phyloP scores from a whole-genome alignment of 2,888 invertebrate species.

The Xylocampa areola region DNA sequence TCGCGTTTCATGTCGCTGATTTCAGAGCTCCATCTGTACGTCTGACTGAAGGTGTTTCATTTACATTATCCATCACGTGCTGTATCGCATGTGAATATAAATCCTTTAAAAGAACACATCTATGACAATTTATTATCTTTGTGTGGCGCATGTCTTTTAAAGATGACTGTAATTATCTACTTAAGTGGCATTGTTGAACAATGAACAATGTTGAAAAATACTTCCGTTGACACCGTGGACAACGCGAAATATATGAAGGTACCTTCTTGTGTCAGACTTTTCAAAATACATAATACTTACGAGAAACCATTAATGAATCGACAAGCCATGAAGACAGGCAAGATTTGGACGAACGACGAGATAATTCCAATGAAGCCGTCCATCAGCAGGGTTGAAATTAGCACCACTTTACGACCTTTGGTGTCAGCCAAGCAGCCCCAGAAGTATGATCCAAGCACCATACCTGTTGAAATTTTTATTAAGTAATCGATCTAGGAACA shows the following conservation, averaged over 20 bases:
- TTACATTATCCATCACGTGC: constrained; percentile 67
- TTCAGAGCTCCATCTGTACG: constrained; percentile 17
- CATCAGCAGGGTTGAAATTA: constrained; percentile 93
- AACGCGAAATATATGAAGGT: no score
- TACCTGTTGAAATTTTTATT: constrained; percentile 91
- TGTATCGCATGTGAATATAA: constrained; percentile 42
- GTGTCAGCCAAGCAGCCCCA: constrained; percentile 96
- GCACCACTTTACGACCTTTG: constrained; percentile 93
- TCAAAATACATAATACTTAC: constrained; percentile 86
- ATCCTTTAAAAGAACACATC: no score
- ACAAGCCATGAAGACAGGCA: constrained; percentile 92
- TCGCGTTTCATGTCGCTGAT: constrained; percentile 22
- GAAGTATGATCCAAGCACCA: constrained; percentile 95
- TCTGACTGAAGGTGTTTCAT: constrained; percentile 6
- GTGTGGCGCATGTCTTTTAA: no score
- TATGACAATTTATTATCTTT: no score
- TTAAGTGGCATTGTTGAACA: no score
- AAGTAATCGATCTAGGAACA: no score
- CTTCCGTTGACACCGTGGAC: no score
- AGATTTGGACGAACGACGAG: constrained; percentile 93
- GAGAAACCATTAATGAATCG: constrained; percentile 94
- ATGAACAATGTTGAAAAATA: no score
- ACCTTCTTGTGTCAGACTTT: no score
- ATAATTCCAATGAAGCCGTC: constrained; percentile 93
- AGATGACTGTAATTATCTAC: no score